Percentiles rank a stretch among this genome's conserved stretches.
Evolutionary conservation across 2,113 vertebrate genomes (phyloP).

Genomic region (Rhabdomys dilectus): DNA sequence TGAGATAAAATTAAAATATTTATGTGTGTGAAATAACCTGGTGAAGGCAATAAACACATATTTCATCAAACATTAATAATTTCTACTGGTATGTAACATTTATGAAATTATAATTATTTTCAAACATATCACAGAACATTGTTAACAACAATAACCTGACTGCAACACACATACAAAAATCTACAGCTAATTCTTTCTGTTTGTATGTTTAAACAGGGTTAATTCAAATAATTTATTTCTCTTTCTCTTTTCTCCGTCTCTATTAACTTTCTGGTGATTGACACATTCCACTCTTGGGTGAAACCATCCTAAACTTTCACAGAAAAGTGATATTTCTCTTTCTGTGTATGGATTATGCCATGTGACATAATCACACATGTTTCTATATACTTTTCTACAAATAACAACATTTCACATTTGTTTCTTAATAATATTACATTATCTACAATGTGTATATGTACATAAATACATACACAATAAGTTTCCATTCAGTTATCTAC

Average conservation of each 20-base stretch:
- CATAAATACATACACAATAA: too few species aligned
- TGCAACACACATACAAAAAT: too few species aligned
- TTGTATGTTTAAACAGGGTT: neutral
- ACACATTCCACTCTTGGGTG: neutral
- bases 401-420: too few species aligned
- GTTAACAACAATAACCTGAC: neutral
- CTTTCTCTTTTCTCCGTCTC: neutral
- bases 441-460: too few species aligned
- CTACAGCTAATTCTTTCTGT: neutral
- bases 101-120: neutral
- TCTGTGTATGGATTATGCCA: neutral
- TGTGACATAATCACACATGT: too few species aligned
- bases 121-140: neutral
- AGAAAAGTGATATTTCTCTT: neutral
- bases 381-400: too few species aligned
- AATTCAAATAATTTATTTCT: neutral
- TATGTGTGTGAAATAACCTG: neutral
- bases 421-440: too few species aligned
- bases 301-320: neutral
- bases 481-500: too few species aligned
- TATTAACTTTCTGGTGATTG: neutral
- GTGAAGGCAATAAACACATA: neutral
- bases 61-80: neutral
- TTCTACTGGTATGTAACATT: too few species aligned
- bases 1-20: neutral